Base-by-base conservation (phyloP, 2,888 invertebrate genomes). In the Ormyrus nitidulus region DNA sequence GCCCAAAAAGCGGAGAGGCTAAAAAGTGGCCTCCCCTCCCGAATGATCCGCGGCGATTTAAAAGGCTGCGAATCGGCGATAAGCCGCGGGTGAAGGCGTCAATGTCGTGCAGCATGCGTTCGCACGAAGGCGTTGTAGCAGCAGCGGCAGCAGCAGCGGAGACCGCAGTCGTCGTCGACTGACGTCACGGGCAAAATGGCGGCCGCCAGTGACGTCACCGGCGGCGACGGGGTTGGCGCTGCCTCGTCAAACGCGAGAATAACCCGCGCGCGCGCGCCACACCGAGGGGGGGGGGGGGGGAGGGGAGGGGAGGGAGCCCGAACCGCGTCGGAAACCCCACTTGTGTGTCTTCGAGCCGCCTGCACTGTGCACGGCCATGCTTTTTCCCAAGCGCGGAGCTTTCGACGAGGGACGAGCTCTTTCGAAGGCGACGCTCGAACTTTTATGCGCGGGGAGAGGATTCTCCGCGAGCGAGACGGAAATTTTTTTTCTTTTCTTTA, bases 121-220 rank as follows among this genome's bases (percentile, higher is more conserved):
- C 34, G 34, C 34, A 34, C 34, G 34, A 34, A 34, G 34, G 34
- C 34, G 34, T 34, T 3, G 34, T 34, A 34, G 34, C 34, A 34
- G 34, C 19, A n/a, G n/a, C n/a, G 19, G 19, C 19, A 19, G 19
- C 19, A 19, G 19, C 61, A 8, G 62, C 69, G 54, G 78, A 34
- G 34, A 34, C 34, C 84, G 84, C 85, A 84, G 84, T 83, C 79
- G 81, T 53, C 53, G 59, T 5, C 79, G 81, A 82, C 87, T 91
- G 91, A 92, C 92, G 92, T 92, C 92, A 92, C 88, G 88, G 88
- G 85, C 89, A 91, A 91, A 89, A 91, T 91, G 91, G 91, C 91
- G 90, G 83, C 85, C 86, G 49, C 34, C 86, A 84, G 89, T 91
- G 91, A 91, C 91, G 91, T 91, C 91, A 91, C 86, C 34, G 84